Evolutionary conservation across 1,140 invertebrate genomes (phyloP), one percentile per base, ranked within the genome.

Genomic region (Ridgeia piscesae): DNA sequence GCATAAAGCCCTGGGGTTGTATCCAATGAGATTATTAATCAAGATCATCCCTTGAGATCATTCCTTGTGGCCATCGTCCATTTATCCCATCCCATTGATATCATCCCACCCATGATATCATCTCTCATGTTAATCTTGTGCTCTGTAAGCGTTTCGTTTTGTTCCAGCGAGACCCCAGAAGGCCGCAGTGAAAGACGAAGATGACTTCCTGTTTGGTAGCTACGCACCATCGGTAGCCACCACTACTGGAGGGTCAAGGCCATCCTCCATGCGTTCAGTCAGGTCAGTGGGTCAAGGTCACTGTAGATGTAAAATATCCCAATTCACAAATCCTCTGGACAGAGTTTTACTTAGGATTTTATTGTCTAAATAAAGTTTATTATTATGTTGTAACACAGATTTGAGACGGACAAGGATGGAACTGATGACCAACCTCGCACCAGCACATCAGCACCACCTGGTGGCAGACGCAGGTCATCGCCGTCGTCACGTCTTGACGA

Each of bases 221-320:
- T 92, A 92, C 34, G 58, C 35, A 33, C 92, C 92, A 33, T 92
- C 92, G n/a, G 89, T 90, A n/a, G 89, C 89, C 42, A 48, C 33
- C 58, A 31, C 58, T 21, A 21, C 58, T 77, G 58, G 58, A 35
- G 91, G 91, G 34, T 91, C 91, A 58, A 50, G 92, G 58, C 92
- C 92, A 50, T 91, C 92, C 33, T 92, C 92, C 33, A 42, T 58
- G 31, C 31, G 92, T 58, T 92, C 92, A 33, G 92, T 92, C 31
- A 92, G 92, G 92, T 92, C 6, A 89, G 89, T n/a, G 50, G 58
- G 58, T 77, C 58, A 77, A 77, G 58, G 58, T 77, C 58, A 77
- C 27, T 77, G 58, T 77, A 4, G 27, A 31, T 77, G 4, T n/a
- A 42, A 42, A 42, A 11, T 42, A 42, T 42, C 42, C 42, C 4